These are phyloP conservation scores for Macroglossus sobrinus DNA, from an alignment of 2,113 vertebrate species.

Conservation along the genomic window DNA sequence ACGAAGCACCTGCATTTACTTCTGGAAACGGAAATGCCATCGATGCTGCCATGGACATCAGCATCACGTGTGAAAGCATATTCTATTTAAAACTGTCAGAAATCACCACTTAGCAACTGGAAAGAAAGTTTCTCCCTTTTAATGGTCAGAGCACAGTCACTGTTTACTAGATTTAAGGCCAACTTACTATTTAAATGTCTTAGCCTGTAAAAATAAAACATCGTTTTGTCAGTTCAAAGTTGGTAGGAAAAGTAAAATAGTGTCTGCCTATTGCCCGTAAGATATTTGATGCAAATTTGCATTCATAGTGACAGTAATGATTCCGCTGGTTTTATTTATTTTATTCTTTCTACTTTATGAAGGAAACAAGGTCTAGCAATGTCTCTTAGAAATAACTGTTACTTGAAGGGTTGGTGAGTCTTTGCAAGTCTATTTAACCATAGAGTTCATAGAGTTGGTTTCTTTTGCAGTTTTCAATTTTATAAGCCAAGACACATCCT, in stretches of 20 bases:
- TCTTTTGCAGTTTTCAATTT: constrained; percentile 24
- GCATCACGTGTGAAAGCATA: neutral
- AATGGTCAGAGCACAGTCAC: neutral
- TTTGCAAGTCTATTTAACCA: neutral
- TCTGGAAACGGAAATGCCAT: neutral
- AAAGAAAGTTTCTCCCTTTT: neutral
- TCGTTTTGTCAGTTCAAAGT: neutral
- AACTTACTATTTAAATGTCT: constrained; percentile 20
- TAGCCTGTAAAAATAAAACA: constrained; percentile 29
- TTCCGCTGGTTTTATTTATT: neutral
- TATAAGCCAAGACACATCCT: neutral
- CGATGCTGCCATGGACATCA: neutral
- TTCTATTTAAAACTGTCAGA: constrained; percentile 16
- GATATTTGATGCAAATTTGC: neutral
- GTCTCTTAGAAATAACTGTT: neutral
- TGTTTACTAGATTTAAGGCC: constrained; percentile 6
- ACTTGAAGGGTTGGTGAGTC: neutral
- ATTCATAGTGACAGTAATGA: neutral
- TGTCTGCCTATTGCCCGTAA: neutral
- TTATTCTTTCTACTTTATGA: neutral
- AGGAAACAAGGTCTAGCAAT: neutral
- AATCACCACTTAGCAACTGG: neutral
- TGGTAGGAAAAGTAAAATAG: neutral
- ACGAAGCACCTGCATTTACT: neutral
- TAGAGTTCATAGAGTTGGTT: neutral